Evolutionary conservation across 2,113 vertebrate species (phyloP).

Genomic region (Cygnus buccinator): DNA sequence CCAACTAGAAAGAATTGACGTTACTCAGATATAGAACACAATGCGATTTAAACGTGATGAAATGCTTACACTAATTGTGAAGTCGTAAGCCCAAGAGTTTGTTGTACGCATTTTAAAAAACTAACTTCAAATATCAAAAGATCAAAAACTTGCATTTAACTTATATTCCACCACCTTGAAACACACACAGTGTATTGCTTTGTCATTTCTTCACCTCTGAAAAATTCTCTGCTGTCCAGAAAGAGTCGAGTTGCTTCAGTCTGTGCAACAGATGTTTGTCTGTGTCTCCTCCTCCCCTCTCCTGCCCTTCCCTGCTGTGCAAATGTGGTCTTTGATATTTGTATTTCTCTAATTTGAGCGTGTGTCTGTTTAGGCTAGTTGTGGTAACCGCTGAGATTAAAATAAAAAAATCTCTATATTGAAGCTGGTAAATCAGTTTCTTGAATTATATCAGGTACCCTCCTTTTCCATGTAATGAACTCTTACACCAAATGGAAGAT

Average conservation of each 20-base stretch:
- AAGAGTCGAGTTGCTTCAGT: background rate
- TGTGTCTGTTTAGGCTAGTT: background rate
- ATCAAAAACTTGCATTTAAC: background rate
- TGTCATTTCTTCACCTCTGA: background rate
- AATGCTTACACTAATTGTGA: background rate
- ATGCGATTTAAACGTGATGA: background rate
- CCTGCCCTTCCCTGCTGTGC: background rate
- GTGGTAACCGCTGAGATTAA: background rate
- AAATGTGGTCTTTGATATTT: constrained; percentile 10
- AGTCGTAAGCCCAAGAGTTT: background rate
- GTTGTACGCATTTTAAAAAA: background rate
- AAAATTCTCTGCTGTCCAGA: background rate
- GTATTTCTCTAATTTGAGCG: background rate
- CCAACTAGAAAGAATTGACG: rapidly evolving
- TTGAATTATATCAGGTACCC: background rate
- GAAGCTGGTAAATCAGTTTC: background rate
- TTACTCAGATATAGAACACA: background rate
- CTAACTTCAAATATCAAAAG: background rate
- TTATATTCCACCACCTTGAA: background rate
- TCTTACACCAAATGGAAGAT: background rate
- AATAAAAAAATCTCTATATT: background rate
- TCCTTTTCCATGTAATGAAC: background rate
- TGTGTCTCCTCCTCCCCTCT: background rate
- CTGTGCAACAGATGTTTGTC: constrained; percentile 11
- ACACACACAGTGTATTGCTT: background rate